Percentiles rank a stretch among this genome's conserved stretches.
phyloP scores from a whole-genome alignment of 2,888 invertebrate genomes.

The Tortrix viridana region DNA sequence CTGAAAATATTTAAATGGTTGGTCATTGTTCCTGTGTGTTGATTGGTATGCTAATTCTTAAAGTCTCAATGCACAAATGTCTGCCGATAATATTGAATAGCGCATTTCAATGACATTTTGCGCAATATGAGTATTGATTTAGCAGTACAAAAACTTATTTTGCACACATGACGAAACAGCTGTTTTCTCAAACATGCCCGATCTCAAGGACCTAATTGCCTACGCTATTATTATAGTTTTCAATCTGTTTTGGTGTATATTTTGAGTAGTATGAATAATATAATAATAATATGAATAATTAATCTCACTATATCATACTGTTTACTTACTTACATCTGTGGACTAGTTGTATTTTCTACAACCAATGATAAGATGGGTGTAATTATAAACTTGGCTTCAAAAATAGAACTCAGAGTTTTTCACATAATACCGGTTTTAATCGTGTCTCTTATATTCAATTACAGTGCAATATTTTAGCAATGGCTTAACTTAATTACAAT shows the following conservation, averaged over 20 bases:
- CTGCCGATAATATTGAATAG: constrained; percentile 59
- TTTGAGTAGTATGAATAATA: too few species aligned
- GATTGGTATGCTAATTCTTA: constrained; percentile 69
- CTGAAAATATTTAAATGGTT: constrained; percentile 57
- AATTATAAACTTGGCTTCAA: too few species aligned
- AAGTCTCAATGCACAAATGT: constrained; percentile 51
- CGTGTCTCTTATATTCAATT: too few species aligned
- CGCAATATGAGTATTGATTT: constrained; percentile 82
- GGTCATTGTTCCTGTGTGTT: constrained; percentile 67
- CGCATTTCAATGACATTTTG: constrained; percentile 80
- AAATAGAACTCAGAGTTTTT: too few species aligned
- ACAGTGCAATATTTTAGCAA: too few species aligned
- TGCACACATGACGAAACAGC: constrained; percentile 77
- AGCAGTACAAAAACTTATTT: constrained; percentile 71
- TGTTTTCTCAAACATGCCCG: constrained; percentile 62
- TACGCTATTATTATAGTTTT: constrained; percentile 34
- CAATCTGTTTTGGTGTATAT: not conserved
- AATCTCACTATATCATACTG: not conserved
- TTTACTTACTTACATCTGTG: constrained; percentile 1
- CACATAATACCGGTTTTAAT: too few species aligned
- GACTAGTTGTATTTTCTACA: constrained; percentile 22
- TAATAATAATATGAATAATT: too few species aligned
- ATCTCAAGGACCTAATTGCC: constrained; percentile 43
- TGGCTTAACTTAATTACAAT: too few species aligned
- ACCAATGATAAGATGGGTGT: constrained; percentile 29